Conservation (phyloP, 2,113 vertebrate species). For the Cyprinodon variegatus region DNA sequence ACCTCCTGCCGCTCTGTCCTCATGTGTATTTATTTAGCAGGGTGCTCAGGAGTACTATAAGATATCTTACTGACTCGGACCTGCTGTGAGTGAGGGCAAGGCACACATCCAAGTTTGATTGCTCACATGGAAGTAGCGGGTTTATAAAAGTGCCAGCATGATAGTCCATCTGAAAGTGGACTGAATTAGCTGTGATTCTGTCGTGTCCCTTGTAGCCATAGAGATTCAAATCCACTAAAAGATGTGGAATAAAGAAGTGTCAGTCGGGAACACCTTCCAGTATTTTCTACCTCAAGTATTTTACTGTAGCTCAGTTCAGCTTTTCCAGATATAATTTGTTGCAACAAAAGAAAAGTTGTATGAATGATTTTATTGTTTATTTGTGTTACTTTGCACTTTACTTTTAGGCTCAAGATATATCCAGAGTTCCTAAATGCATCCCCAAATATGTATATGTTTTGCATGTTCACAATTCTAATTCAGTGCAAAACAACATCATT, state of each 20-base stretch:
- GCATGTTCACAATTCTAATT: background rate
- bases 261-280: constrained; percentile 42
- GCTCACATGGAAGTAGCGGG: constrained; percentile 21
- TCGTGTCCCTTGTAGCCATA: constrained; percentile 5
- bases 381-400: background rate
- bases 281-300: constrained; percentile 37
- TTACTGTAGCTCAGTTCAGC: constrained; percentile 32
- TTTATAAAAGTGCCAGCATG: constrained; percentile 14
- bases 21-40: constrained; percentile 28
- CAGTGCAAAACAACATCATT: background rate
- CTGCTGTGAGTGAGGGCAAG: constrained; percentile 1
- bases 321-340: constrained; percentile 17
- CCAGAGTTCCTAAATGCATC: background rate
- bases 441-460: background rate
- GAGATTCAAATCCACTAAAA: constrained; percentile 40
- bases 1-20: background rate
- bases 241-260: constrained; percentile 27
- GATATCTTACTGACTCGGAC: background rate
- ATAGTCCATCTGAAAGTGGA: constrained; percentile 16
- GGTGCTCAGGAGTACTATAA: background rate
- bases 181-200: constrained; percentile 35
- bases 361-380: background rate
- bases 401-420: background rate
- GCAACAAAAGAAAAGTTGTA: constrained; percentile 19
- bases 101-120: constrained; percentile 33